Conservation (phyloP, 1,140 invertebrate genomes). For the Drosophila hydei region DNA sequence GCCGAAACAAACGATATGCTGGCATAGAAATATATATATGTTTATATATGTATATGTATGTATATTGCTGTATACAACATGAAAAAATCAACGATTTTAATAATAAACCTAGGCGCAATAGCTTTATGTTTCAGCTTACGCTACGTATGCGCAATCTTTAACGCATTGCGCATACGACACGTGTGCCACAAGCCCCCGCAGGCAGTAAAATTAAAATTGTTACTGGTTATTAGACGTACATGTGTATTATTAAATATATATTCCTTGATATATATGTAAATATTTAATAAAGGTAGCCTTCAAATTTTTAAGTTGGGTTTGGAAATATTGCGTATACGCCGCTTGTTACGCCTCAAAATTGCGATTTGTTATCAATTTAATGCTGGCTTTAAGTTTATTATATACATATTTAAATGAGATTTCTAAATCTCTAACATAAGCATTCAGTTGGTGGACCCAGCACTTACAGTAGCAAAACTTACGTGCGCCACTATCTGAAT, state of each 20-base stretch:
- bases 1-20: conserved; percentile 8
- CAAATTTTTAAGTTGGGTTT: no score
- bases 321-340: no score
- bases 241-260: background rate
- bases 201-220: background rate
- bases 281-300: no score
- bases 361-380: no score
- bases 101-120: conserved; percentile 33
- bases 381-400: no score
- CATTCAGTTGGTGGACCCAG: no score
- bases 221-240: background rate
- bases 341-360: no score
- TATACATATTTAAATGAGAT: no score
- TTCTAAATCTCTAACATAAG: no score
- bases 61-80: background rate
- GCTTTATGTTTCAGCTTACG: conserved; percentile 41
- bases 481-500: no score
- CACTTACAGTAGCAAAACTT: no score
- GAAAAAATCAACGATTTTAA: background rate
- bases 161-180: conserved; percentile 43
- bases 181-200: background rate
- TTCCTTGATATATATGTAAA: background rate
- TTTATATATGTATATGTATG: conserved; percentile 21
- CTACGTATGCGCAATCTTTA: conserved; percentile 65
- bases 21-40: background rate